phyloP scores from a whole-genome alignment of 2,888 invertebrate genomes.

The Chaetogeoica ovagalla region DNA sequence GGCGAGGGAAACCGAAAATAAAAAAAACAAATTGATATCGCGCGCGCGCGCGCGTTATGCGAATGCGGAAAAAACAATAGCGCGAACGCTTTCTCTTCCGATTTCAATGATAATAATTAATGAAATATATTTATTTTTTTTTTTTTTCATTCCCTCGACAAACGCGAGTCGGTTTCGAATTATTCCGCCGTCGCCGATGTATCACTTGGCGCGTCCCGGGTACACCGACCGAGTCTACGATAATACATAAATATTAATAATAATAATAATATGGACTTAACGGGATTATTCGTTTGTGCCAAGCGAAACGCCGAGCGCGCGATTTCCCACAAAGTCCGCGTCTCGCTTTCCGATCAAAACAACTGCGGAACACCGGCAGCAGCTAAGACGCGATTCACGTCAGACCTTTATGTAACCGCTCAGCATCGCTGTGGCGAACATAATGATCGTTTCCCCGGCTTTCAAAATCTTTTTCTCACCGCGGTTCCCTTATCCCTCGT shows the following conservation, averaged over 20 bases:
- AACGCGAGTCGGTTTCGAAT: constrained; percentile 15
- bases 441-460: no score
- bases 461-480: no score
- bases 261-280: constrained; percentile 24
- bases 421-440: no score
- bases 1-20: constrained; percentile 46
- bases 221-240: no score
- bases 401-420: no score
- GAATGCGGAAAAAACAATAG: constrained; percentile 51
- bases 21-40: constrained; percentile 1
- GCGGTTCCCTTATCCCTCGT: no score
- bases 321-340: constrained; percentile 11
- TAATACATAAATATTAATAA: no score
- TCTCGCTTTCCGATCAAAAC: background rate
- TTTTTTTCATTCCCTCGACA: background rate
- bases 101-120: constrained; percentile 49
- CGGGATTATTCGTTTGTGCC: constrained; percentile 5
- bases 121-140: constrained; percentile 16
- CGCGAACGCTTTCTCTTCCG: constrained; percentile 47
- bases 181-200: background rate
- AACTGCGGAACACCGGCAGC: background rate
- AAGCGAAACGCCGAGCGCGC: background rate
- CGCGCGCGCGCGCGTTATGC: background rate
- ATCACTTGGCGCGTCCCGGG: background rate
- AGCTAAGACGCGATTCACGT: no score